These are phyloP conservation scores for Branchipolynoe longqiensis DNA, from an alignment of 2,888 invertebrate genomes.

Conservation along the genomic window DNA sequence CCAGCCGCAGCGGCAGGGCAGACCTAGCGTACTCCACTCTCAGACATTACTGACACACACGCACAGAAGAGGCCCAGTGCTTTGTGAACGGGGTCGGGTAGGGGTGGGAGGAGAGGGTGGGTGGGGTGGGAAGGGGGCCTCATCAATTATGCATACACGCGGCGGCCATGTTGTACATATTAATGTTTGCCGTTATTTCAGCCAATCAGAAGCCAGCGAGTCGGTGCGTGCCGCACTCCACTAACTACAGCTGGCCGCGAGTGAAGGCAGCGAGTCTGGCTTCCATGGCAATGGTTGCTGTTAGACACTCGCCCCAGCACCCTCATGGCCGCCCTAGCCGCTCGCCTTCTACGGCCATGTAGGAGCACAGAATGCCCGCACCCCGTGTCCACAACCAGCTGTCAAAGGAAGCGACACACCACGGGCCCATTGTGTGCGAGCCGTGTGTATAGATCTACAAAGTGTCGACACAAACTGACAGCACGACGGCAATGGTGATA, in stretches of 20 bases:
- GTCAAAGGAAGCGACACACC: too few species aligned
- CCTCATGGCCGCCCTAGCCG: not conserved
- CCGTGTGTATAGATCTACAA: too few species aligned
- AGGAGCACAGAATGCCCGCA: not conserved
- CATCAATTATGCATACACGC: conserved; percentile 55
- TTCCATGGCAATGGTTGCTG: conserved; percentile 55
- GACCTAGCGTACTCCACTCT: conserved; percentile 44
- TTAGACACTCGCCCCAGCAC: not conserved
- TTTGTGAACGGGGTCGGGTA: conserved; percentile 45
- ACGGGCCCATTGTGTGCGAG: too few species aligned
- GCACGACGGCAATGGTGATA: not conserved
- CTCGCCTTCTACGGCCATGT: not conserved
- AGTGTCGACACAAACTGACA: too few species aligned
- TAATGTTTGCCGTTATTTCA: conserved; percentile 47
- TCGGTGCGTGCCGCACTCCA: conserved; percentile 36
- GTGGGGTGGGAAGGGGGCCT: not conserved
- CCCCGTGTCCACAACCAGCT: not conserved
- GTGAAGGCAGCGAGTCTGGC: conserved; percentile 41
- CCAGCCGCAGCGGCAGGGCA: conserved; percentile 12
- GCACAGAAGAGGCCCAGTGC: too few species aligned
- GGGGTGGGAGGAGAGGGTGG: not conserved
- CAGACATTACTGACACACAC: conserved; percentile 51
- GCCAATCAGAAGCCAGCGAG: conserved; percentile 48
- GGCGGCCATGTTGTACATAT: conserved; percentile 54
- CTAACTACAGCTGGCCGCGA: conserved; percentile 36